A percentile compares a stretch with the other conserved stretches of the same genome.
phyloP scores from a whole-genome alignment of 2,888 invertebrate species.

The Scelioninae gen. 2 region DNA sequence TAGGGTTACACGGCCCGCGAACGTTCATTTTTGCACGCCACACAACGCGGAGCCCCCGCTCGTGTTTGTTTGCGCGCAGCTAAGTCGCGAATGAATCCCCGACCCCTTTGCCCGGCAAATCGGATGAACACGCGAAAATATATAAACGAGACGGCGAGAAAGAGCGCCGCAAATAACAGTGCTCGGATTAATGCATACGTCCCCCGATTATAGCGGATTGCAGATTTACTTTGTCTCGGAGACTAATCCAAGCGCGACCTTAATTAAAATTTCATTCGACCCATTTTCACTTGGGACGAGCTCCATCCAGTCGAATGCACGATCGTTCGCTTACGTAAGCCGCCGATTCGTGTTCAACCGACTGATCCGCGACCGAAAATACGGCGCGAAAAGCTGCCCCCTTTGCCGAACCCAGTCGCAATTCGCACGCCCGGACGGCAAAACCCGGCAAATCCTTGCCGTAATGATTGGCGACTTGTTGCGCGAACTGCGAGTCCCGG shows the following conservation, averaged over 20 bases:
- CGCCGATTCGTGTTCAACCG: constrained; percentile 52
- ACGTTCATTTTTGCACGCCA: constrained; percentile 14
- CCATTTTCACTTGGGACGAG: constrained; percentile 59
- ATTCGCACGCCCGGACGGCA: neutral
- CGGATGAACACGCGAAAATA: constrained; percentile 37
- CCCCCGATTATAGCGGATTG: constrained; percentile 52
- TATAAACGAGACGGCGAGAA: constrained; percentile 24
- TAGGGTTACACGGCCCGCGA: neutral
- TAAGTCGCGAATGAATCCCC: constrained; percentile 35
- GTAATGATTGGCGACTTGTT: constrained; percentile 27
- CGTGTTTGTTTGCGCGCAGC: constrained; percentile 10
- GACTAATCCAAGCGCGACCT: constrained; percentile 61
- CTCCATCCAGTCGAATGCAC: constrained; percentile 52
- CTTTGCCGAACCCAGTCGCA: constrained; percentile 4
- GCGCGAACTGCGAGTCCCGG: constrained; percentile 26
- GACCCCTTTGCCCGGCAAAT: constrained; percentile 34
- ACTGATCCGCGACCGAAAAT: constrained; percentile 55
- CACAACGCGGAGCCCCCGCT: constrained; percentile 8
- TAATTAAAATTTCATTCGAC: constrained; percentile 61
- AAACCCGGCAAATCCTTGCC: constrained; percentile 2
- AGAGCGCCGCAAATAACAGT: constrained; percentile 44
- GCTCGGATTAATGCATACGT: constrained; percentile 54
- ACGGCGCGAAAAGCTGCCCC: constrained; percentile 37
- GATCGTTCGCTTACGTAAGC: constrained; percentile 57
- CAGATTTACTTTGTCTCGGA: constrained; percentile 59